Evolutionary conservation across 1,140 invertebrate species (phyloP), one percentile per base, ranked within the genome.

Genomic region (Caerostris darwini): DNA sequence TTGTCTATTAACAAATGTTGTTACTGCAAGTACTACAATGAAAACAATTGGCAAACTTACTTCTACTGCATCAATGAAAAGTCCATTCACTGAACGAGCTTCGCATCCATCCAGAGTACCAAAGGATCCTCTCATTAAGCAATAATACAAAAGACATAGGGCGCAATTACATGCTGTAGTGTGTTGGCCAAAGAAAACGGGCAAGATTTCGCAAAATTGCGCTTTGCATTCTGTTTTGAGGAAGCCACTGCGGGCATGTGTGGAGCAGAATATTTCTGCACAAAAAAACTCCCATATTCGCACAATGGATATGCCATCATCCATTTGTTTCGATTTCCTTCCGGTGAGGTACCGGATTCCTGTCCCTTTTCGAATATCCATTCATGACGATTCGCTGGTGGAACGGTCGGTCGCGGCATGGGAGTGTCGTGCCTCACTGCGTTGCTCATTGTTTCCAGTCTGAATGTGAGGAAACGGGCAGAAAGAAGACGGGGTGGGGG

Each of bases 301-400:
- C 7, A 93, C 92, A 93, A 93, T 93, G 54, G 56, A 59, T 34
- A 34, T 53, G 19, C 56, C 50, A 87, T 93, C 92, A 71, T 77
- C 92, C 81, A 93, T 93, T 87, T 93, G 92, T 69, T 56, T 17
- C 34, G 6, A 53, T 77, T 59, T 92, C 92, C 92, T 93, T 93
- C 92, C 92, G 82, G 92, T 61, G 83, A 61, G 59, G 82, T 34
- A 34, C 34, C 77, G 81, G 90, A 92, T 85, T 85, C 87, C 82
- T 93, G 82, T 69, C n/a, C 19, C 71, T 50, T 67, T 14, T 67
- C 61, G 34, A 34, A 67, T 67, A 3, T 12, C 61, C 61, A 67
- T 67, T 67, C 61, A n/a, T 67, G 14, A 67, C 71, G 34, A 77
- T 2, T 5, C 34, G 56, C 17, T 85, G 83, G 83, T 81, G 71